phyloP scores from a whole-genome alignment of 2,797 vertebrate species.

The Phalanger gymnotis region DNA sequence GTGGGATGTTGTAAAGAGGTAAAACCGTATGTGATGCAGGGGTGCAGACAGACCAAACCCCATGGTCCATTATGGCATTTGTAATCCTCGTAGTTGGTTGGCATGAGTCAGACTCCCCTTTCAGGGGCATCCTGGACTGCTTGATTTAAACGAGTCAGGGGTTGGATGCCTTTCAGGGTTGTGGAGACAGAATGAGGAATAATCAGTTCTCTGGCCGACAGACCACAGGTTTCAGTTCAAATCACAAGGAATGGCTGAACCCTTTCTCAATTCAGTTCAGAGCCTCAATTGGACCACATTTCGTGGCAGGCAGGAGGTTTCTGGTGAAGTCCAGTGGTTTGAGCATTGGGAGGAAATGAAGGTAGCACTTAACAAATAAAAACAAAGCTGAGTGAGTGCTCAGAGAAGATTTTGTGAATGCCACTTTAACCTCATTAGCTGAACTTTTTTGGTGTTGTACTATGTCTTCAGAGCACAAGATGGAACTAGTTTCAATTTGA shows the following conservation, averaged over 20 bases:
- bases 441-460: neutral
- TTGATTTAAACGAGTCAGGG: neutral
- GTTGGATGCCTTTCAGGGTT: neutral
- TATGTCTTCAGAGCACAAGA: constrained; percentile 57
- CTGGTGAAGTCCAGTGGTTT: constrained; percentile 38
- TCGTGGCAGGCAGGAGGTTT: neutral
- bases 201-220: neutral
- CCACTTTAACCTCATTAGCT: constrained; percentile 51
- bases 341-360: constrained; percentile 54
- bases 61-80: neutral
- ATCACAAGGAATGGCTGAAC: neutral
- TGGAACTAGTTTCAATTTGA: constrained; percentile 77
- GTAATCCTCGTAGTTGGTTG: neutral
- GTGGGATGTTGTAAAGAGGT: neutral
- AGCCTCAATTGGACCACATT: neutral
- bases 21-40: neutral
- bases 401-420: constrained; percentile 35
- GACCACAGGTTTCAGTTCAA: neutral
- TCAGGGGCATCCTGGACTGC: neutral
- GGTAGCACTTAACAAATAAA: constrained; percentile 43
- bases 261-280: neutral
- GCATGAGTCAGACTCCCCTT: neutral
- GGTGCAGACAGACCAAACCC: neutral
- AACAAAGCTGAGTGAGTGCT: constrained; percentile 24
- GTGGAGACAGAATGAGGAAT: neutral